Percentiles rank a stretch among this genome's conserved stretches.
Conservation (phyloP, 2,113 vertebrate genomes). For the Podarcis raffonei region DNA sequence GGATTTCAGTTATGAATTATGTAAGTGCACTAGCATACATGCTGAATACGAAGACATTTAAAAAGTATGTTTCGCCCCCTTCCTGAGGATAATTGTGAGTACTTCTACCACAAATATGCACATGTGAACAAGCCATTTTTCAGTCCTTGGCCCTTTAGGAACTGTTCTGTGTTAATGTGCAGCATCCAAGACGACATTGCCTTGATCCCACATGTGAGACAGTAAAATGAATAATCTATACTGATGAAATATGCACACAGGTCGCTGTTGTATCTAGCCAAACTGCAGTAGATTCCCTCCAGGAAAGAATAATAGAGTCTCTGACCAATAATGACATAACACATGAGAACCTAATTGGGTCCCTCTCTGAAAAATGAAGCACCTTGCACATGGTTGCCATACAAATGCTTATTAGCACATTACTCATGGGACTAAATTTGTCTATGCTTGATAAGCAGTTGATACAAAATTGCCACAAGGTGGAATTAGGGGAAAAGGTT, state of each 20-base stretch:
- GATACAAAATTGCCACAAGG: slow-evolving; percentile 8
- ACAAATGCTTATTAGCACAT: slow-evolving; percentile 9
- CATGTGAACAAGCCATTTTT: neutral
- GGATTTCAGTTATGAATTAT: neutral
- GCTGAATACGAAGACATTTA: neutral
- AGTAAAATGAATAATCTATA: neutral
- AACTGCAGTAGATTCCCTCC: neutral
- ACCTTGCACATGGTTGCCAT: slow-evolving; percentile 12
- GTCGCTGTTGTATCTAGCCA: neutral
- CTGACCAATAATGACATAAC: slow-evolving; percentile 13
- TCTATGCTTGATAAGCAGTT: neutral
- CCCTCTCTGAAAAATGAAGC: slow-evolving; percentile 12
- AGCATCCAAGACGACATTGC: neutral
- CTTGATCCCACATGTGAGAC: neutral
- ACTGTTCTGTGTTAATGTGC: neutral
- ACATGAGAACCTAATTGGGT: slow-evolving; percentile 13
- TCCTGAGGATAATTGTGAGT: neutral
- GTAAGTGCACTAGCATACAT: neutral
- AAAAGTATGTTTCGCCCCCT: neutral
- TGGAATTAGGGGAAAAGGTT: neutral
- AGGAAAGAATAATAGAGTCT: slow-evolving; percentile 6
- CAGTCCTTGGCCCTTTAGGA: neutral
- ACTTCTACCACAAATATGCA: neutral
- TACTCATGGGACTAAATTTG: neutral
- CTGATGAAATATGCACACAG: neutral